Evolutionary conservation across 2,888 invertebrate species (phyloP), one percentile per base, ranked within the genome.

Genomic region (Caenorhabditis sp.): DNA sequence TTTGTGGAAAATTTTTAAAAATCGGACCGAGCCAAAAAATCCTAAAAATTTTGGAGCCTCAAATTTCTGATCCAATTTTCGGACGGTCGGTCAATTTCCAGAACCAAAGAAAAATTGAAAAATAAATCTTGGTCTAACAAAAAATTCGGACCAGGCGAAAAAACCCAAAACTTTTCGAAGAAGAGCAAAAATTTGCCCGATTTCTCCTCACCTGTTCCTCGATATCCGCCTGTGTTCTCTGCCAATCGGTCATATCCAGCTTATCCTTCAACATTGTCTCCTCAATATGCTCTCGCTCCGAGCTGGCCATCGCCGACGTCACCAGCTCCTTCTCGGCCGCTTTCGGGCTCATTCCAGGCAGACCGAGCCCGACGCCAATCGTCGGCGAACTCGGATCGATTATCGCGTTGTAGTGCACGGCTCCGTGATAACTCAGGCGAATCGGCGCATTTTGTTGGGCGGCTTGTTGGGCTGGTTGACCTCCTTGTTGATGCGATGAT

Each of bases 221-320:
- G 0, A 70, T 31, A 24, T 76, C 76, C 50, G 65, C 93, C 87
- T 93, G 93, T 0, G 94, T 95, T 10, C 94, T 93, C 88, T 95
- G 94, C 93, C 93, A 94, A 88, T 95, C 94, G 6, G 94, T 94
- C 73, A 94, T 94, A 84, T 92, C 91, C 58, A 94, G 89, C 88
- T 95, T 95, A 88, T 95, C 94, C 88, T 94, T 93, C 82, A 95
- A 90, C 94, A 95, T 95, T 50, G 93, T 92, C 92, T 93, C 77
- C 62, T 86, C 85, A 8, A 87, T 78, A n/a, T 78, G 77, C 19
- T 62, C 62, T 53, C 67, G 49, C 43, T 85, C 84, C 6, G 84
- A 83, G 23, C 69, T 76, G 1, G 54, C 58, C 43, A 81, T 65
- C 8, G 84, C 82, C 21, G 81, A 82, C 1, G 61, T 63, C 66